phyloP scores from a whole-genome alignment of 1,140 invertebrate species.

The honey bee (Apis mellifera) region DNA sequence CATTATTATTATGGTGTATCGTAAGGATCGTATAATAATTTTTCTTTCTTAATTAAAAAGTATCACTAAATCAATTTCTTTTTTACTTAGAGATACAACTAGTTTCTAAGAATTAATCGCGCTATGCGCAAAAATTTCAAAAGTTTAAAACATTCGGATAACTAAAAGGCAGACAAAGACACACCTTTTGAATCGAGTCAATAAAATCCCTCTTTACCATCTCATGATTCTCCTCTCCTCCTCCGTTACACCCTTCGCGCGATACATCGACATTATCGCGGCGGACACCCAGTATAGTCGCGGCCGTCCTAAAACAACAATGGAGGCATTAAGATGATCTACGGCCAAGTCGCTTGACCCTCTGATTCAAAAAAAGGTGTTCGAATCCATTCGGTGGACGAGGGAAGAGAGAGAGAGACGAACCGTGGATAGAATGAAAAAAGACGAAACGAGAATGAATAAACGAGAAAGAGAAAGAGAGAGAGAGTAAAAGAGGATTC shows the following conservation, averaged over 20 bases:
- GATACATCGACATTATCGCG: slow-evolving; percentile 75
- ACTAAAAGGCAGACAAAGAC: slow-evolving; percentile 7
- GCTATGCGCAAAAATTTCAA: no score
- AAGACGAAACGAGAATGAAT: slow-evolving; percentile 58
- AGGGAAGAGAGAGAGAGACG: slow-evolving; percentile 33
- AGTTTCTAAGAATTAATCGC: no score
- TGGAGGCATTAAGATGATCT: slow-evolving; percentile 81
- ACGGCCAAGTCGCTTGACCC: slow-evolving; percentile 80
- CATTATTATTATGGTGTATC: no score
- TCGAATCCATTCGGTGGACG: slow-evolving; percentile 75
- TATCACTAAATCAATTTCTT: no score
- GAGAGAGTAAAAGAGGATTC: slow-evolving; percentile 40
- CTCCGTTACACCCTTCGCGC: slow-evolving; percentile 34
- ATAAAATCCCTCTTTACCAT: slow-evolving; percentile 41
- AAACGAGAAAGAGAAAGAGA: slow-evolving; percentile 51
- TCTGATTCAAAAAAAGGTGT: slow-evolving; percentile 80
- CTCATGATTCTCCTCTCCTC: background rate
- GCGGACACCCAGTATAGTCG: slow-evolving; percentile 75
- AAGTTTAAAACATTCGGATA: background rate
- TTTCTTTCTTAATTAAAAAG: no score
- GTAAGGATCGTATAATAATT: no score
- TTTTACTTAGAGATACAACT: no score
- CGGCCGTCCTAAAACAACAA: slow-evolving; percentile 80
- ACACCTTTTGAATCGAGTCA: slow-evolving; percentile 60
- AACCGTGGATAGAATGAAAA: slow-evolving; percentile 57